Base-by-base conservation (phyloP, 2,888 invertebrate genomes). In the Scaptomyza cyrtandrae region DNA sequence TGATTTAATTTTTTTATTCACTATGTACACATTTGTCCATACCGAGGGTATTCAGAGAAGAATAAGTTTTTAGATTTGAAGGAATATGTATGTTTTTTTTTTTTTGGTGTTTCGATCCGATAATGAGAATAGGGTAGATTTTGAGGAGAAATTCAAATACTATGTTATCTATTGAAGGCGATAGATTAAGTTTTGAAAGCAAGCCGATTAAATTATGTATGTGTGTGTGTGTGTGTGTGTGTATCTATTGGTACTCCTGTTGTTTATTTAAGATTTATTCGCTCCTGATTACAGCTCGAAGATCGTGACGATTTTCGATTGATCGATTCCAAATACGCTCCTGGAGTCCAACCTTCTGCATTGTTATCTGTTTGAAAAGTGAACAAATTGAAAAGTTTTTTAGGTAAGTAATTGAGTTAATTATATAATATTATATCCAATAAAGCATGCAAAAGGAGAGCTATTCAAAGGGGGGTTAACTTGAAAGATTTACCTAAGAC, bases 281-380 rank as follows among this genome's bases (percentile, higher is more conserved):
- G 88, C 74, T 89, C 90, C 76, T 91, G 89, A 88, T 90, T 90
- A 57, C 90, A 86, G 91, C 94, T 95, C 86, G 95, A 95, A 84
- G 95, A 95, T 90, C 96, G 94, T 69, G 91, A 92, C 79, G 96
- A 95, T 93, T 96, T 96, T 90, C 96, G 94, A 92, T 95, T 95
- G 82, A 94, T 90, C 76, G 94, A 94, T 93, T 97, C 97, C 92
- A 98, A 94, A 93, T 98, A 98, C 35, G 97, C 97, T 55, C 97
- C 97, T 61, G 98, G 98, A 66, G 97, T 98, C 98, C 98, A 98
- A 80, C 98, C 98, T 93, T 97, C 97, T 89, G 95, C 94, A 80
- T 94, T 94, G 70, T 93, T 93, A 80, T 95, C 96, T 93, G 92
- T 52, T 50, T 35, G 11, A 27, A 57, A 57, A 48, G 39, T 37